Base-by-base conservation (phyloP, 2,888 invertebrate genomes). In the Diabrotica balteata region DNA sequence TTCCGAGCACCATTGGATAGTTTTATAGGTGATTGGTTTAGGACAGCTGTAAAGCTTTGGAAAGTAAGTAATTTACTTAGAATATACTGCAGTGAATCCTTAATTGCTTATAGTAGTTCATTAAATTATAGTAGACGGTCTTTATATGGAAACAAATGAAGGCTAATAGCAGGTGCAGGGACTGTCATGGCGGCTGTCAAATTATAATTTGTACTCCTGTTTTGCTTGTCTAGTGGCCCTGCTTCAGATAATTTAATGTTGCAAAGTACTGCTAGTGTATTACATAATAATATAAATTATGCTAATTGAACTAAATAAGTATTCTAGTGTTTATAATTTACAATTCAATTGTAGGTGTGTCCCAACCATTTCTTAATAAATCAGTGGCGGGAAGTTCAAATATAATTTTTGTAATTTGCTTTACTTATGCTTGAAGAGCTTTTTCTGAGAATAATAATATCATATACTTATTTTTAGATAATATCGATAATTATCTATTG, bases 141-240 rank as follows among this genome's bases (percentile, higher is more conserved):
- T 52, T 9, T 44, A 62, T 55, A 53, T 70, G 63, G 72, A 70
- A 68, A 70, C 66, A 65, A 67, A 67, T 66, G 47, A 67, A 65
- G 70, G 72, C 72, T 70, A 72, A 70, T 73, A 77, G 79, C 79
- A 80, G 79, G 79, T 80, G 78, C 76, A 79, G 69, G 66, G 73
- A 79, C 79, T 82, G 82, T 82, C 82, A 82, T 82, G 82, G 82
- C 82, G 81, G 80, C 80, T 80, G 79, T 78, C 79, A 80, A 79
- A 80, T 80, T 78, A 78, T 78, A 77, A 77, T 78, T 75, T 63
- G 22, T 49, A 58, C 52, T 47, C 60, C 45, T 49, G 60, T 53
- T 60, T 57, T 51, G 49, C 57, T 54, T 54, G 42, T n/a, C 10
- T 59, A 62, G 51, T 54, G 59, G 59, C 22, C 42, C 7, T 32